Evolutionary conservation across 2,888 invertebrate species (phyloP).

Genomic region (Drosophila cyrtoloma): DNA sequence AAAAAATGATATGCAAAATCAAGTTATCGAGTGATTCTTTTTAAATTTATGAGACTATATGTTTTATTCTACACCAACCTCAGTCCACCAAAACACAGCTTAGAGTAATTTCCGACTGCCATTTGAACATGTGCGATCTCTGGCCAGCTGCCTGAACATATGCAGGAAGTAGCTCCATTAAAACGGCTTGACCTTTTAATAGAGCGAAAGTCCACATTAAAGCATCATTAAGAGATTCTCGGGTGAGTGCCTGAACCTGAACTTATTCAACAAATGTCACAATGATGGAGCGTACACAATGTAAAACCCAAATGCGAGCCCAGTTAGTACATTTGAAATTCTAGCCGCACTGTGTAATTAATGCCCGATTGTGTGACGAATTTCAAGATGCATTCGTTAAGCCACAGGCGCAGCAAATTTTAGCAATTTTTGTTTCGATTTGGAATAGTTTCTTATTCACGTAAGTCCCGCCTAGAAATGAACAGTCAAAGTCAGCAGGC

Average conservation of each 20-base stretch:
- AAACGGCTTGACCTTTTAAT: constrained; percentile 59
- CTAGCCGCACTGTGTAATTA: constrained; percentile 36
- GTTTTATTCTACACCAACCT: not conserved
- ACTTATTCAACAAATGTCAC: constrained; percentile 52
- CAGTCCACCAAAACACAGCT: not conserved
- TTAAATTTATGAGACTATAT: not conserved
- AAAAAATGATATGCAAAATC: not conserved
- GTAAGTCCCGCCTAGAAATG: not conserved
- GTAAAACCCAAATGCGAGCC: not conserved
- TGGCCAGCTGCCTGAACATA: constrained; percentile 17
- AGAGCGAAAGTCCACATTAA: constrained; percentile 56
- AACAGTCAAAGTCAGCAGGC: not conserved
- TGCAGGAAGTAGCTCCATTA: constrained; percentile 38
- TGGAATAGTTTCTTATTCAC: constrained; percentile 36
- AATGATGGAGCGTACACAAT: constrained; percentile 10
- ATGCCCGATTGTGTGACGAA: constrained; percentile 42
- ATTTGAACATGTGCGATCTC: constrained; percentile 21
- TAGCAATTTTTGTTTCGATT: constrained; percentile 16
- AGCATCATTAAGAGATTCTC: constrained; percentile 17
- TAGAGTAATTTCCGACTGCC: constrained; percentile 6
- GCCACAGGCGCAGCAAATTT: constrained; percentile 32
- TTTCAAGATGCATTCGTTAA: constrained; percentile 45
- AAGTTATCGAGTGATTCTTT: not conserved
- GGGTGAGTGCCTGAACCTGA: constrained; percentile 36
- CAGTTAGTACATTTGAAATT: constrained; percentile 24